A percentile compares a stretch with the other conserved stretches of the same genome.
Conservation (phyloP, 2,888 invertebrate genomes). For the Dryadula phaetusa region DNA sequence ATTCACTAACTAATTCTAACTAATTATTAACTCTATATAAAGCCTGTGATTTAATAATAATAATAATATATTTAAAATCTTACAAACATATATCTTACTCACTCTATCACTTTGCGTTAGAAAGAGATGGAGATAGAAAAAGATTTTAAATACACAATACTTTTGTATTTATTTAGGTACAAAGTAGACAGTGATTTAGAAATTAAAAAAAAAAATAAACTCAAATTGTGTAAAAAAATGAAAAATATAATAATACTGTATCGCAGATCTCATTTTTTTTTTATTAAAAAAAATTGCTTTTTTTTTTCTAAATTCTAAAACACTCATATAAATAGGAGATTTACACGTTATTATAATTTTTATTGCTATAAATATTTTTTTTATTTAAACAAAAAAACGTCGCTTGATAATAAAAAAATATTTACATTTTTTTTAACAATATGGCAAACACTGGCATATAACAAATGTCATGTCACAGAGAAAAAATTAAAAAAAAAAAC, state of each 20-base stretch:
- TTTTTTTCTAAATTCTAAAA: slow-evolving; percentile 1
- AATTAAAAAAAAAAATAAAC: neutral
- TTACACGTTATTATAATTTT: slow-evolving; percentile 29
- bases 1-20: too few species aligned
- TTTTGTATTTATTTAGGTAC: slow-evolving; percentile 6
- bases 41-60: too few species aligned
- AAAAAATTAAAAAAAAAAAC: neutral
- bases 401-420: slow-evolving; percentile 23
- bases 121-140: neutral
- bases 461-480: slow-evolving; percentile 21
- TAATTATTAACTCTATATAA: too few species aligned
- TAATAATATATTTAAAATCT: too few species aligned
- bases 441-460: slow-evolving; percentile 26
- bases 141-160: neutral
- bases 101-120: too few species aligned
- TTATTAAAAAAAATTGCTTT: neutral
- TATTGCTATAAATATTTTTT: slow-evolving; percentile 25
- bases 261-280: neutral
- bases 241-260: neutral
- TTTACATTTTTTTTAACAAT: slow-evolving; percentile 23
- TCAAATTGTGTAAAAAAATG: neutral
- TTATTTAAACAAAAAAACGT: slow-evolving; percentile 22
- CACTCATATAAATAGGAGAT: slow-evolving; percentile 1
- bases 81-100: too few species aligned
- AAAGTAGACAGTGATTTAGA: neutral